Evolutionary conservation across 2,888 invertebrate genomes (phyloP).

Genomic region (Latrodectus elegans): DNA sequence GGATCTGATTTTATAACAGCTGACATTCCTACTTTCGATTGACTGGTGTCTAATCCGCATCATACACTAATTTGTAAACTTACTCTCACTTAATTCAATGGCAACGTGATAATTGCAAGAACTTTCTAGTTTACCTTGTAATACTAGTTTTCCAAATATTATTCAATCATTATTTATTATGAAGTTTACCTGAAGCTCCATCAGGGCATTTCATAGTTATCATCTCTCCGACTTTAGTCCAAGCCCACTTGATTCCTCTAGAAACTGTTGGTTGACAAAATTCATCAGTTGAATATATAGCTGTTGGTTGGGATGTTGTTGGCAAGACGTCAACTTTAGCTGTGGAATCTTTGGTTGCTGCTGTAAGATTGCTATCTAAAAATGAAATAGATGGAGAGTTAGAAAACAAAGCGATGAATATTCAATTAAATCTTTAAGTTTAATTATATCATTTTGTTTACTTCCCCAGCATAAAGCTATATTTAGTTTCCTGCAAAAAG

Average conservation of each 20-base stretch:
- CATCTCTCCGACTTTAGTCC: conserved; percentile 85
- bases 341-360: not conserved
- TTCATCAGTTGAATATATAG: conserved; percentile 23
- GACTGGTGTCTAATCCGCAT: not conserved
- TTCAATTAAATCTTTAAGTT: too few relatives aligned
- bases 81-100: too few relatives aligned
- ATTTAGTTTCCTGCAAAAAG: too few relatives aligned
- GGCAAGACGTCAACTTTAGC: not conserved
- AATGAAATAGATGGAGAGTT: not conserved
- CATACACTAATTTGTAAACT: not conserved
- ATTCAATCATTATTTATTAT: not conserved
- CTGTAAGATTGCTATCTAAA: not conserved
- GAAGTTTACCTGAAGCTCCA: conserved; percentile 67
- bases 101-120: not conserved
- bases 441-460: too few relatives aligned
- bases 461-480: too few relatives aligned
- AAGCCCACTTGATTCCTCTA: conserved; percentile 90
- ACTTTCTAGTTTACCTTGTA: not conserved
- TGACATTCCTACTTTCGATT: too few relatives aligned
- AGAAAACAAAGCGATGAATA: not conserved
- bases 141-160: not conserved
- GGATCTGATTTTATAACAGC: too few relatives aligned
- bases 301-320: conserved; percentile 12
- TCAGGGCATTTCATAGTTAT: conserved; percentile 76
- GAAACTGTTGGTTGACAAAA: conserved; percentile 83